Evolutionary conservation across 2,113 vertebrate genomes (phyloP), one percentile per base, ranked within the genome.

Genomic region (Lepidothrix coronata): DNA sequence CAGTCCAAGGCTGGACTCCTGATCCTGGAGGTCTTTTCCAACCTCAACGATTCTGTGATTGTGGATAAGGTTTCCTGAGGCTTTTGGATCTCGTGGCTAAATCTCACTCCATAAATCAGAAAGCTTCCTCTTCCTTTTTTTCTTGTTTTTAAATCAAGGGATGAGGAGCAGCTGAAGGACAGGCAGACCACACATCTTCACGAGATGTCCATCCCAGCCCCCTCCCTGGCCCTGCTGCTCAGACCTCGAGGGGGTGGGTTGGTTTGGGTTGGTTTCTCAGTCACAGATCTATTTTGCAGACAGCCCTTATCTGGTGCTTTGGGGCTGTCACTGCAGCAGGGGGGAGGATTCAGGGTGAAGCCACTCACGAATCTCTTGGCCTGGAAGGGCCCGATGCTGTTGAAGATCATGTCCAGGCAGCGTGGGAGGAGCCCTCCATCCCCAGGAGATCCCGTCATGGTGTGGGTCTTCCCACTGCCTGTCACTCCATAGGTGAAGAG

Each of bases 401-500:
- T 99, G 87, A 99, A 99, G 80, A 99, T 98, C 99, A 99, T 99
- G 95, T 99, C 98, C 28, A 99, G 96, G 44, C 98, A 99, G 4
- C 99, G 99, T 5, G 99, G 99, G 57, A 99, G 98, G 37, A 99
- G 98, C 6, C 99, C 99, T 52, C 99, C 99, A 3, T 98, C 98
- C 4, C 99, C 99, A 1, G 99, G 98, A 23, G 98, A 99, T 2
- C 99, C 99, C 1, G 99, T 99, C 99, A 99, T 99, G 20, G 99
- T 99, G 92, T 98, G 98, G 0, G 99, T 99, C 94, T 99, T 99
- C n/a, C 99, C 99, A 23, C 99, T 99, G 85, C 99, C 99, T 0
- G 99, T 99, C 89, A 99, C 99, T 1, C 99, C 99, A 0, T 99
- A 99, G 0, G 99, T 99, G 35, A 99, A 99, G 51, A 99, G 98